Base-by-base conservation (phyloP, 2,797 vertebrate species). In the Microctenopoma lineatum region DNA sequence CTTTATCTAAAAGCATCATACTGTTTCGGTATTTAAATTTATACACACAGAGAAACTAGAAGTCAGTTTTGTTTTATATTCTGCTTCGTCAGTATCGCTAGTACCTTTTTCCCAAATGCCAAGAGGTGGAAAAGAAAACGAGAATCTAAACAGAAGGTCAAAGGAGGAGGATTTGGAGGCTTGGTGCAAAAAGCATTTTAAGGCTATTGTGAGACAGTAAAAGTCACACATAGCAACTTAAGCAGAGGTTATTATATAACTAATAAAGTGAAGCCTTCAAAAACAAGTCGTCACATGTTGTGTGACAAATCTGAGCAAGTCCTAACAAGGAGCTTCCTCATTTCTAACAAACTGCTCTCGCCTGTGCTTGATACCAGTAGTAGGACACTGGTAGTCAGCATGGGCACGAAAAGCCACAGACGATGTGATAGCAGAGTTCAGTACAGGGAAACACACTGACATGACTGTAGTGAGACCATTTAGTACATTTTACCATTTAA, bases 241-340 rank as follows among this genome's bases (percentile, higher is more conserved):
- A 50, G 14, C 47, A 56, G 72, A 45, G 9, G 14, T 53, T 38
- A 47, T 34, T 42, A 59, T 39, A 41, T 48, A 56, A n/a, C 60
- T 25, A 21, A 62, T 27, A 25, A 62, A 70, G 10, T 18, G 18
- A 68, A 26, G 69, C 57, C 54, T 39, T 58, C 4, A 66, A 29
- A 81, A 84, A 69, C 64, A 68, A 47, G 79, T 42, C 0, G 68
- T 87, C 85, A 90, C 87, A 88, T 90, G 90, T 73, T 70, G 67
- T 8, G 7, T 64, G 77, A 89, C 90, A 89, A 87, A 90, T 85
- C 90, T 75, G 73, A 89, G 74, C 92, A 92, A 75, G 90, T 84
- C 86, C 73, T 15, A 64, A 76, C 75, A 67, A 59, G 75, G 34
- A n/a, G 44, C 79, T 89, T 91, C 84, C 89, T 89, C 75, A 66